Evolutionary conservation across 2,113 vertebrate genomes (phyloP), one percentile per base, ranked within the genome.

Genomic region (Heterotis niloticus): DNA sequence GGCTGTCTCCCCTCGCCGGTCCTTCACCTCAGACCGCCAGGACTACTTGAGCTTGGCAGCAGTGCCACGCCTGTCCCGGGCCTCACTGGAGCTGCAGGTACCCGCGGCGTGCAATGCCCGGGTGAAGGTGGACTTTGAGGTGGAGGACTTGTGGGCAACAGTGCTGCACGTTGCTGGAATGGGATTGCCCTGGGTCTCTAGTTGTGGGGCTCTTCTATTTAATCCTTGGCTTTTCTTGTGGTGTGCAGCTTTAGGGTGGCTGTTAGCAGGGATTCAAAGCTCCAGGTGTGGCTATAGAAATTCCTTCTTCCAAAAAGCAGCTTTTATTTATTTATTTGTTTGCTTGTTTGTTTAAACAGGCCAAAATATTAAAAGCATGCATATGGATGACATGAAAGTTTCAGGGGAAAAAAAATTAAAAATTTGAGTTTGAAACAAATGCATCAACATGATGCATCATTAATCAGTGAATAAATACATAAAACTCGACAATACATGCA

Each of bases 11-110:
- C 83, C 88, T 72, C 82, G 71, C 23, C 75, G 81, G 65, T 75
- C 87, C 82, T 83, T 90, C 26, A 79, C 84, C 5, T 80, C 90
- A 77, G 90, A 91, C 77, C 90, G 86, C 52, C 86, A 62, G 62
- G 91, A 91, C 54, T 94, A 94, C 82, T 77, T 90, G 82, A 93
- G 72, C 82, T 84, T 94, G 91, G 91, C 93, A 14, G 91, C 91
- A 5, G 90, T 94, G 89, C 92, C 92, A 64, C 91, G 87, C 20
- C 69, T 87, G 86, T 90, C 90, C 82, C 90, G 88, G 82, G 84
- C 84, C 1, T 90, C 91, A 60, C 16, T 82, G 87, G 90, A 91
- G 57, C 75, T 79, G 77, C 85, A 94, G 92, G 92, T 94, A 94
- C 82, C 86, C 81, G 18, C 52, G 20, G 52, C 77, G 20, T 2